Evolutionary conservation across 2,797 vertebrate genomes (phyloP), one percentile per base, ranked within the genome.

Genomic region (Gymnoscopelus braueri): DNA sequence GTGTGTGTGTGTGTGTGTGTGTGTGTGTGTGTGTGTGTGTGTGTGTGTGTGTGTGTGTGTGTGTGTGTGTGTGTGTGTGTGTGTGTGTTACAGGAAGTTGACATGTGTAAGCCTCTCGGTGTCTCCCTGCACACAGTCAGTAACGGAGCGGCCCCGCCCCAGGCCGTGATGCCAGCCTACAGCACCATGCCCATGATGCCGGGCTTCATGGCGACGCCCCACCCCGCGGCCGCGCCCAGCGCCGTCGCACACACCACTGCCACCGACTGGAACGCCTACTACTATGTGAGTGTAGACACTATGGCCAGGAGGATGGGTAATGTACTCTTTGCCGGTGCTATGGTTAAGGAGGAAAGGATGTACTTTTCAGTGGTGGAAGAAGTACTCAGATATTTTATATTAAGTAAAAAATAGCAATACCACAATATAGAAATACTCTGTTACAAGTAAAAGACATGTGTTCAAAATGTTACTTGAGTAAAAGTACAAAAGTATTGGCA

Each of bases 131-230:
- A 94, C 3, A 62, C 90, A 0, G 91, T 93, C 78, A 87, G 90
- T 71, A 94, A 92, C 12, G 89, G 93, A 2, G 72, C 77, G 1
- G 80, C 91, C 54, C 92, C 91, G 29, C 86, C 90, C 0, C 86
- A 92, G 5, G 90, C 91, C 6, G 84, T 93, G 77, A 81, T 93
- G 58, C 93, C 94, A 0, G 79, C 91, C 78, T 95, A 95, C 90
- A 89, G 92, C 85, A 72, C 93, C 54, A 84, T 95, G 71, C 92
- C 94, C 65, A 81, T 95, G 63, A 90, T 95, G 91, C 93, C 93
- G 1, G 83, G 92, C 64, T 95, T 94, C 87, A 84, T 95, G 0
- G 87, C 89, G 54, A 84, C 91, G 1, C 88, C 91, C 13, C 93
- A 93, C 65, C 88, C 88, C 0, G 77, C 79, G 0, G 81, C 89